phyloP scores from a whole-genome alignment of 2,888 invertebrate species.

The Ophonus ardosiacus region DNA sequence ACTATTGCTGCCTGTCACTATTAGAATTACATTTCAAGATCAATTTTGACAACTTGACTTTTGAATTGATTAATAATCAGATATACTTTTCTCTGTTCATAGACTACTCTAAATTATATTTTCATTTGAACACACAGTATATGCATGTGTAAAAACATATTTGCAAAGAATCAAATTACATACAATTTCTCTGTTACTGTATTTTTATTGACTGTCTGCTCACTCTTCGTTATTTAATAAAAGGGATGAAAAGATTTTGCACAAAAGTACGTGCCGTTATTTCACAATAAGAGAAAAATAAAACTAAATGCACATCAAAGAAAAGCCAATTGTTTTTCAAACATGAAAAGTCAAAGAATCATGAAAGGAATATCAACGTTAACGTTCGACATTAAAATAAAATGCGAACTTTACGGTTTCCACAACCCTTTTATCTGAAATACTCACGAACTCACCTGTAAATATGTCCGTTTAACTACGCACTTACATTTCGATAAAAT shows the following conservation, averaged over 20 bases:
- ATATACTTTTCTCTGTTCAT: no score
- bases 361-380: slow-evolving; percentile 4
- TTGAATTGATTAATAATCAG: no score
- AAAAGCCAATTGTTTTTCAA: slow-evolving; percentile 8
- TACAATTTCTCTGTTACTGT: no score
- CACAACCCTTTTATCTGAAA: neutral
- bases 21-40: no score
- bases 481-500: neutral
- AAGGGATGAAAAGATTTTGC: neutral
- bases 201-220: neutral
- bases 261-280: neutral
- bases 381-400: slow-evolving; percentile 2
- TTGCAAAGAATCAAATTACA: no score
- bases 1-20: no score
- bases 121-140: no score
- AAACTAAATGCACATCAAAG: slow-evolving; percentile 14
- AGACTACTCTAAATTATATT: no score
- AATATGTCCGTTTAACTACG: neutral
- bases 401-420: neutral
- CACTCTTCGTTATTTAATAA: neutral
- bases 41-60: no score
- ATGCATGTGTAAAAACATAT: no score
- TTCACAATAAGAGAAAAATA: neutral
- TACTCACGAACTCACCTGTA: neutral
- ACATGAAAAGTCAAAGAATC: slow-evolving; percentile 10